These are phyloP conservation scores for Tragelaphus scriptus DNA, from an alignment of 2,113 vertebrate species.

Conservation along the genomic window DNA sequence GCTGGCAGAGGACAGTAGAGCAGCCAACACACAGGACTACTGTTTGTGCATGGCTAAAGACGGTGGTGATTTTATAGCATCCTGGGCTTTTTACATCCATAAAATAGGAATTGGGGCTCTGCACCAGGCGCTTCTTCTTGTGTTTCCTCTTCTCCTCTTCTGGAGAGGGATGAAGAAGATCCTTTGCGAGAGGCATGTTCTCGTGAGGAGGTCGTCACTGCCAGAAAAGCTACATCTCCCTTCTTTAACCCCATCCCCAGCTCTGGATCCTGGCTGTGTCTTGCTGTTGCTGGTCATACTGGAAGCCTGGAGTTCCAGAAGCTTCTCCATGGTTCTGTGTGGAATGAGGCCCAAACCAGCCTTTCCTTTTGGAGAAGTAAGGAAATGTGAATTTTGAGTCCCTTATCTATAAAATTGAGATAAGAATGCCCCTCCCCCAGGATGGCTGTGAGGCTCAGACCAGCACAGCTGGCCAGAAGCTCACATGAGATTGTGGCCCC, in stretches of 20 bases:
- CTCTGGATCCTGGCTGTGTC: rapidly evolving
- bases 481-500: rapidly evolving
- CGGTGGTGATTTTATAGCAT: too few species aligned
- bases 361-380: not conserved
- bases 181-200: too few species aligned
- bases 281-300: not conserved
- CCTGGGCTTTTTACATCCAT: too few species aligned
- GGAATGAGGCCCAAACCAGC: not conserved
- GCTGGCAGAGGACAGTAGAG: too few species aligned
- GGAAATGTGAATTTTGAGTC: not conserved
- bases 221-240: too few species aligned
- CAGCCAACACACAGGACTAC: too few species aligned
- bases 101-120: too few species aligned
- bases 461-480: not conserved
- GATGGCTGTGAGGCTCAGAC: rapidly evolving
- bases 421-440: rapidly evolving
- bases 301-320: not conserved
- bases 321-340: not conserved
- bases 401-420: not conserved
- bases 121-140: too few species aligned
- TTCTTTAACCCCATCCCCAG: not conserved
- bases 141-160: too few species aligned
- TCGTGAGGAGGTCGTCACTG: too few species aligned
- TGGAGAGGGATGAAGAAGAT: too few species aligned
- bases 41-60: too few species aligned